Evolutionary conservation across 1,140 invertebrate genomes (phyloP).

Genomic region (Dendrolimus kikuchii): DNA sequence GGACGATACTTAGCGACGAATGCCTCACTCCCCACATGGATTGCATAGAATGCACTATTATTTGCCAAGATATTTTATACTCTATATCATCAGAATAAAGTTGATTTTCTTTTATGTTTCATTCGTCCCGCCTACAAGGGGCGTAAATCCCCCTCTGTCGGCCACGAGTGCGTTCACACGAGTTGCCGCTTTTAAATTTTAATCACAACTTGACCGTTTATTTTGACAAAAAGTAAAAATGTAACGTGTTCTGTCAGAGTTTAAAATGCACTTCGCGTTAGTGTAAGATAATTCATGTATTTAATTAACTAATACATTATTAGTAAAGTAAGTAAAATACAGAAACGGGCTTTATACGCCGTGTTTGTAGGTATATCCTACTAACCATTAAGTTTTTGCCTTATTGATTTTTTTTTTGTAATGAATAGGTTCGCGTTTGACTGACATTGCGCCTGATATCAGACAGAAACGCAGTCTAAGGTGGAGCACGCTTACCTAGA

Average conservation of each 20-base stretch:
- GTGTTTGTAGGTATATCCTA: too few relatives aligned
- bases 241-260: slow-evolving; percentile 33
- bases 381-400: too few relatives aligned
- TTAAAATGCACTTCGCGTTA: slow-evolving; percentile 13
- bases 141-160: slow-evolving; percentile 54
- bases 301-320: too few relatives aligned
- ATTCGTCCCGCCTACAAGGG: slow-evolving; percentile 58
- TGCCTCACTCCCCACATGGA: slow-evolving; percentile 40
- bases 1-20: slow-evolving; percentile 53
- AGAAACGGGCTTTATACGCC: too few relatives aligned
- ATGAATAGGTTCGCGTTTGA: too few relatives aligned
- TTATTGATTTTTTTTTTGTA: too few relatives aligned
- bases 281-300: too few relatives aligned
- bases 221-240: slow-evolving; percentile 49
- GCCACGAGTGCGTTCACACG: slow-evolving; percentile 59
- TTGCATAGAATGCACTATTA: slow-evolving; percentile 50
- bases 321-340: too few relatives aligned
- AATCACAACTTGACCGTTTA: slow-evolving; percentile 55
- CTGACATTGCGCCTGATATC: too few relatives aligned
- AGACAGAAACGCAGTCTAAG: too few relatives aligned
- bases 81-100: slow-evolving; percentile 16
- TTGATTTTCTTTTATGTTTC: slow-evolving; percentile 15
- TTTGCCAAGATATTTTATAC: slow-evolving; percentile 7
- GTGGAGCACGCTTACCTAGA: too few relatives aligned
- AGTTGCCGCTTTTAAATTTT: slow-evolving; percentile 65